Conservation (phyloP, 2,888 invertebrate genomes). For the Spilarctia lutea region DNA sequence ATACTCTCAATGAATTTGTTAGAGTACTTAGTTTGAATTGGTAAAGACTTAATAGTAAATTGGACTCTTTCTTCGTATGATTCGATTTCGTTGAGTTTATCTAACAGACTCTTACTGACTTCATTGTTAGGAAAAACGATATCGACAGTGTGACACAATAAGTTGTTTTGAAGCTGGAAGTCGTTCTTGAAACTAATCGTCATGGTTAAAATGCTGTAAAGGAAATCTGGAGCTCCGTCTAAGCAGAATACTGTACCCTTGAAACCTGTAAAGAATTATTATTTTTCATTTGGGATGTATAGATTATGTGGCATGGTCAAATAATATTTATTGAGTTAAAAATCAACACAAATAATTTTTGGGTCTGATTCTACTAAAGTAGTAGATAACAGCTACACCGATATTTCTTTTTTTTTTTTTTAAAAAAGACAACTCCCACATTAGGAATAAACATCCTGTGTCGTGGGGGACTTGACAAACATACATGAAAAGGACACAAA, state of each 20-base stretch:
- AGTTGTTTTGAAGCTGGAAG: constrained; percentile 84
- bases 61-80: constrained; percentile 87
- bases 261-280: constrained; percentile 63
- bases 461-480: too few species aligned
- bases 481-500: too few species aligned
- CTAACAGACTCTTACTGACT: constrained; percentile 67
- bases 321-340: background rate
- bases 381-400: too few species aligned
- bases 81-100: constrained; percentile 82
- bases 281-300: background rate
- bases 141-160: constrained; percentile 86
- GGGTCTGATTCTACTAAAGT: too few species aligned
- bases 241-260: constrained; percentile 90
- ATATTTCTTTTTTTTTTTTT: too few species aligned
- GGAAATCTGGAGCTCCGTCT: constrained; percentile 93
- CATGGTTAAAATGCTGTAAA: constrained; percentile 85
- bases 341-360: too few species aligned
- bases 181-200: constrained; percentile 79
- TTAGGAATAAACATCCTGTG: too few species aligned
- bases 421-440: too few species aligned
- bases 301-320: background rate
- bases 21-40: constrained; percentile 74
- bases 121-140: constrained; percentile 77
- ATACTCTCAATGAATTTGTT: constrained; percentile 65
- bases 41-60: constrained; percentile 71